These are phyloP conservation scores for Macaria notata DNA, from an alignment of 2,888 invertebrate genomes.

Conservation along the genomic window DNA sequence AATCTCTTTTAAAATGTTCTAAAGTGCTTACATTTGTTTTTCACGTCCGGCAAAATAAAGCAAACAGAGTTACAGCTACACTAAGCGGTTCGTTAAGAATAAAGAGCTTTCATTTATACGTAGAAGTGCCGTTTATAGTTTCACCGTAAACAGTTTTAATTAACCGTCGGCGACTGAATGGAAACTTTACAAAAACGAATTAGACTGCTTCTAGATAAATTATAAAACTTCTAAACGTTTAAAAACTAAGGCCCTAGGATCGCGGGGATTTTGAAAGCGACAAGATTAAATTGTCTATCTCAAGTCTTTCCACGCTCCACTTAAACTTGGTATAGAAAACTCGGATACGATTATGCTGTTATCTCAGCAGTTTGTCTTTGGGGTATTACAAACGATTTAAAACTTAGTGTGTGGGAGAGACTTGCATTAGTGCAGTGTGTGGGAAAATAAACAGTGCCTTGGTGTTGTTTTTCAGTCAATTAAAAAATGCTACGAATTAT, in stretches of 20 bases:
- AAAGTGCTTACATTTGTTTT: conserved; percentile 29
- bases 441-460: background rate
- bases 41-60: conserved; percentile 28
- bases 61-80: conserved; percentile 30
- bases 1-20: conserved; percentile 20
- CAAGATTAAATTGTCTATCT: conserved; percentile 73
- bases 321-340: conserved; percentile 65
- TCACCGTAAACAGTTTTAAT: conserved; percentile 44
- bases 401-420: conserved; percentile 1
- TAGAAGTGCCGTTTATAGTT: conserved; percentile 28
- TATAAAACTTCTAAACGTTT: conserved; percentile 63
- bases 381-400: conserved; percentile 21
- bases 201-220: conserved; percentile 52
- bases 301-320: conserved; percentile 55
- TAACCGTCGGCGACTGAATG: conserved; percentile 46
- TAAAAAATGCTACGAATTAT: no score
- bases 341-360: conserved; percentile 69
- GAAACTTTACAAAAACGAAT: conserved; percentile 54
- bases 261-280: conserved; percentile 55
- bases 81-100: conserved; percentile 27
- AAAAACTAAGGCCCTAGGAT: conserved; percentile 54
- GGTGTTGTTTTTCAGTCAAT: background rate
- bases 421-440: background rate
- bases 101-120: conserved; percentile 24
- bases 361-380: conserved; percentile 50